Percentiles rank a stretch among this genome's conserved stretches.
Evolutionary conservation across 1,140 invertebrate species (phyloP).

Genomic region (Sarcophaga bullata): DNA sequence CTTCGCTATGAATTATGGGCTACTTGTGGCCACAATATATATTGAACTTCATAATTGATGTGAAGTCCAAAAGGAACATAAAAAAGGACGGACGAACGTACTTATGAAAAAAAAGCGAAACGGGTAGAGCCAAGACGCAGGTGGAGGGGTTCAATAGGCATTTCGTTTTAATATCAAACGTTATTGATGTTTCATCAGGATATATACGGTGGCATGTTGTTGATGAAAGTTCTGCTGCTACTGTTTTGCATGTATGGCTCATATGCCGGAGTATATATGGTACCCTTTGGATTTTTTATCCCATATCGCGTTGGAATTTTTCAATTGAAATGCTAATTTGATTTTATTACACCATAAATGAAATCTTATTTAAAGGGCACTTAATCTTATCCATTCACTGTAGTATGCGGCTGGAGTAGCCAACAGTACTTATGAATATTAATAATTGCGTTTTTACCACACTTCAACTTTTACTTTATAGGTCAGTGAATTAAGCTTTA

Average conservation of each 20-base stretch:
- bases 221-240: too few relatives aligned
- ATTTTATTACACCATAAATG: conserved; percentile 18
- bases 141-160: background rate
- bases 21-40: conserved; percentile 1
- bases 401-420: too few relatives aligned
- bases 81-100: background rate
- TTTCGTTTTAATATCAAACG: background rate
- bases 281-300: background rate
- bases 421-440: background rate
- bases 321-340: conserved; percentile 17
- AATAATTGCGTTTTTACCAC: background rate
- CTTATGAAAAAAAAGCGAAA: too few relatives aligned
- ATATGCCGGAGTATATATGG: too few relatives aligned
- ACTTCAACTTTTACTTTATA: too few relatives aligned
- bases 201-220: too few relatives aligned
- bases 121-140: background rate
- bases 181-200: too few relatives aligned
- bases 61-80: conserved; percentile 18
- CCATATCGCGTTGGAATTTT: background rate
- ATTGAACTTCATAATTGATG: conserved; percentile 13
- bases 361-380: background rate
- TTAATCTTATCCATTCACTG: background rate
- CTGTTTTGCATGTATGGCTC: background rate
- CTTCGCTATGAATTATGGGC: background rate
- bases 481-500: too few relatives aligned